phyloP scores from a whole-genome alignment of 1,140 invertebrate species.

The Hormaphis cornu region DNA sequence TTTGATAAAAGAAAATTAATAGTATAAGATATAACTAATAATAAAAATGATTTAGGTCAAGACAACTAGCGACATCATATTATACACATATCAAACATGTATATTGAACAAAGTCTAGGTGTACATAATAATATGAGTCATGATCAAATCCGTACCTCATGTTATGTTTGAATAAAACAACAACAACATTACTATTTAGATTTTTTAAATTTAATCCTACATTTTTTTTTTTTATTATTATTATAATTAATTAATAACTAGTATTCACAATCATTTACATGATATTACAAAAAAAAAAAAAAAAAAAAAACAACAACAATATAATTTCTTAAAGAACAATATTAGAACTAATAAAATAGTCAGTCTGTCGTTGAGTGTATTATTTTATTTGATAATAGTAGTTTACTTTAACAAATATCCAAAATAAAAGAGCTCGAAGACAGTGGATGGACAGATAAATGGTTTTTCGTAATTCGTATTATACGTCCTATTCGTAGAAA shows the following conservation, averaged over 20 bases:
- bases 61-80: no score
- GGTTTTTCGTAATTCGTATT: neutral
- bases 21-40: no score
- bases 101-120: no score
- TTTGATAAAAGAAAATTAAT: no score
- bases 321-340: neutral
- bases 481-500: neutral
- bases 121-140: no score
- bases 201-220: constrained; percentile 9
- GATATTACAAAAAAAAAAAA: neutral
- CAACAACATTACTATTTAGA: constrained; percentile 2
- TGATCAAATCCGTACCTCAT: no score
- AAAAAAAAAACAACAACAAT: constrained; percentile 6
- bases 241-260: neutral
- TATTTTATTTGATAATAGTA: constrained; percentile 6
- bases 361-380: constrained; percentile 13
- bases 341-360: constrained; percentile 20
- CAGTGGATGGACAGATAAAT: neutral
- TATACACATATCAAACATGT: no score
- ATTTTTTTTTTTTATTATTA: neutral
- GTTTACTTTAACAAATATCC: neutral
- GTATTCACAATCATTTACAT: constrained; percentile 10
- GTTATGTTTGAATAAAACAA: neutral
- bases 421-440: neutral
- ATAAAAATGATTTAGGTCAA: no score